Base-by-base conservation (phyloP, 2,888 invertebrate species). In the Gortyna flavago region DNA sequence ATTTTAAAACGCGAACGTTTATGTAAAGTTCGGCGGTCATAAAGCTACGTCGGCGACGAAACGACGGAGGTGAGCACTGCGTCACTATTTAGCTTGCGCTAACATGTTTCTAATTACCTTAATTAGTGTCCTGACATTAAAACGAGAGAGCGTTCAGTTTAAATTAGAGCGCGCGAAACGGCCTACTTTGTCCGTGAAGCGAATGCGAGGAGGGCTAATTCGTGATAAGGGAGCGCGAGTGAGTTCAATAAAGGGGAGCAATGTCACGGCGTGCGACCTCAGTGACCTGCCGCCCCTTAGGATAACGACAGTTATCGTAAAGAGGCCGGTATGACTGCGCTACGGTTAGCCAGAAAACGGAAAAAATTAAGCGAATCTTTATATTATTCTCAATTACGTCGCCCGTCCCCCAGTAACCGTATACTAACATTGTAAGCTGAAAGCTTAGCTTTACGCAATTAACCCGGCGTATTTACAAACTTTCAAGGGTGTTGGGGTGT, bases 31-130 rank as follows among this genome's bases (percentile, higher is more conserved):
- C 25, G 38, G 32, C 77, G 76, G 65, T 75, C 74, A 79, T 81
- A 79, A 88, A 85, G 72, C 80, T 81, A 80, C 81, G 80, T 85
- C 73, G 75, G 73, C 81, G 87, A 78, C 80, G 83, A 74, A 87
- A 82, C 80, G 83, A 88, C 85, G 82, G 74, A 88, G 88, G 85
- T 89, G 85, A 87, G 82, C 79, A 78, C 87, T 87, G 88, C 88
- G 86, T 88, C 85, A 89, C 90, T 92, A 91, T 92, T 92, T 90
- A 89, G 85, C 89, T 89, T 89, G 86, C 90, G 90, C 91, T 94
- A 94, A 93, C 92, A 93, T 93, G 92, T 93, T 93, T 93, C 92
- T 94, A 94, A 96, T 96, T 95, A 93, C 92, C 92, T 93, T 95
- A 95, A 95, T 95, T 95, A 95, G 94, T 93, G 92, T 92, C 93